These are phyloP conservation scores for Eleginops maclovinus DNA, from an alignment of 2,113 vertebrate species.

Conservation along the genomic window DNA sequence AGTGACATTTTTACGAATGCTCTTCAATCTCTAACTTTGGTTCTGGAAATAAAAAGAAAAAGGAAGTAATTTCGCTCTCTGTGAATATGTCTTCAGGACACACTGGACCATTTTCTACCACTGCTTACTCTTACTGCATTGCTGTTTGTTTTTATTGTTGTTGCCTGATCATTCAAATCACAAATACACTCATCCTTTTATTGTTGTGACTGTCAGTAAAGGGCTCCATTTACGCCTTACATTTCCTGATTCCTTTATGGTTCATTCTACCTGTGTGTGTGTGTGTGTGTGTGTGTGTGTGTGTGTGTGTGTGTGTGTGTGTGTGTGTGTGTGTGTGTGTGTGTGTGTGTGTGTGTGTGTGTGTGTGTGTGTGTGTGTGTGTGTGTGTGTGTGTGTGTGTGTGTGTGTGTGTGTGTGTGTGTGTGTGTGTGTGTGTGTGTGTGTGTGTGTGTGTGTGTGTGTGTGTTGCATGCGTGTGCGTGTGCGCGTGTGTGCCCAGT, in stretches of 20 bases:
- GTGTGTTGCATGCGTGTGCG: too few relatives aligned
- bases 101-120: background rate
- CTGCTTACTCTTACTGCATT: constrained; percentile 12
- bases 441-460: constrained; percentile 43
- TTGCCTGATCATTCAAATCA: constrained; percentile 49
- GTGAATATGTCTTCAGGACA: background rate
- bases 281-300: constrained; percentile 47
- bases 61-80: constrained; percentile 34
- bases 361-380: constrained; percentile 43
- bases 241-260: constrained; percentile 75
- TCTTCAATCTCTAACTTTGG: constrained; percentile 78
- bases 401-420: constrained; percentile 43
- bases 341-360: constrained; percentile 60
- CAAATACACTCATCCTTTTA: constrained; percentile 50
- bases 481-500: constrained; percentile 71
- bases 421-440: constrained; percentile 60
- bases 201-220: constrained; percentile 50
- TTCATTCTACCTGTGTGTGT: constrained; percentile 72
- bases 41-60: constrained; percentile 48
- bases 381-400: constrained; percentile 60
- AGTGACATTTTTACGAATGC: constrained; percentile 76
- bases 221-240: constrained; percentile 53
- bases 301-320: constrained; percentile 34
- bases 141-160: constrained; percentile 37
- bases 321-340: constrained; percentile 13